Base-by-base conservation (phyloP, 2,113 vertebrate genomes). In the Antechinus stuartii region DNA sequence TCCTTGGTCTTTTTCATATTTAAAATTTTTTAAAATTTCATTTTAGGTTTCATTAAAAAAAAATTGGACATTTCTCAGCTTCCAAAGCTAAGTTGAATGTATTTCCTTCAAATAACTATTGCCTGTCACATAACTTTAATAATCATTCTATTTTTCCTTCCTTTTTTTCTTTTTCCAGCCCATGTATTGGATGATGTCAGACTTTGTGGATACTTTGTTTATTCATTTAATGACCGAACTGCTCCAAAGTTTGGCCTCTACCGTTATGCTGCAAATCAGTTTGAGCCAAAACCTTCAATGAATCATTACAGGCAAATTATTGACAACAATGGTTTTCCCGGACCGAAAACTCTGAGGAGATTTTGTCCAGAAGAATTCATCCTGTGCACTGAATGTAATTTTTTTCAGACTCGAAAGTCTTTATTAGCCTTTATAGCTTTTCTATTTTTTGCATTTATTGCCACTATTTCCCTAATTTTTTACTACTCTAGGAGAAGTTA, bases 151-250 rank as follows among this genome's bases (percentile, higher is more conserved):
- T 47, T 96, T 68, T 91, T 95, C 0, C 54, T 96, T 96, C 94
- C 93, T 52, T 96, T 93, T 92, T 90, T 93, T 49, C 0, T 61
- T 98, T 96, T 98, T 95, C 9, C 97, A 99, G 99, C 99, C 26
- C 98, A 99, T 90, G 90, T 97, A 30, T 97, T 99, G 98, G 99
- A 99, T 94, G 99, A 99, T 0, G 98, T 99, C 53, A 99, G 99
- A 97, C 98, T 99, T 84, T 98, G 98, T 95, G 99, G 99, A n/a
- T 99, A 99, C 98, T 99, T 99, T 95, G 98, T 99, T 3, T 99
- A 99, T 96, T 99, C 99, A 11, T 99, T 99, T 95, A 99, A 97
- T 12, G 99, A 99, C 98, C 99, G 98, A 91, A 98, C 98, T 7
- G 99, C 99, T 98, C 99, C 99, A 0, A 99, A 98, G 57, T 99